Percentiles rank a stretch among this genome's conserved stretches.
Evolutionary conservation across 1,140 invertebrate species (phyloP).

Genomic region (Lepeophtheirus salmonis): DNA sequence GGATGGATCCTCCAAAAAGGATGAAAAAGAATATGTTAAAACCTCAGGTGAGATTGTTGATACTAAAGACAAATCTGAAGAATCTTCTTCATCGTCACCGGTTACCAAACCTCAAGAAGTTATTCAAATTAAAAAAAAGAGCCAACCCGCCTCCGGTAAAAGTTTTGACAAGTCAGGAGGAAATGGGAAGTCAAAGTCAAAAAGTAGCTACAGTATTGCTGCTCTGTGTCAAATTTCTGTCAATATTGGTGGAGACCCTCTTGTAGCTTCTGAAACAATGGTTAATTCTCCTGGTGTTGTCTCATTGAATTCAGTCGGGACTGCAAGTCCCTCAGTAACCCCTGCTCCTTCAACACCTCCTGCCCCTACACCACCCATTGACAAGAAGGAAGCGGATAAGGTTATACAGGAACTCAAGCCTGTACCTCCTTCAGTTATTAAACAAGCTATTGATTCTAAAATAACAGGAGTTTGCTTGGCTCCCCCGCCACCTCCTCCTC

Average conservation of each 20-base stretch:
- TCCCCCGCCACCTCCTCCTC: no score
- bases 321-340: neutral
- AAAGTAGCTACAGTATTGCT: slow-evolving; percentile 17
- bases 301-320: slow-evolving; percentile 14
- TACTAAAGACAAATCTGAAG: no score
- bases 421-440: neutral
- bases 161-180: neutral
- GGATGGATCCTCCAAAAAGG: neutral
- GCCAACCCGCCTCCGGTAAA: neutral
- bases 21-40: neutral
- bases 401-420: slow-evolving; percentile 4
- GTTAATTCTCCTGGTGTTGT: slow-evolving; percentile 13
- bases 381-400: neutral
- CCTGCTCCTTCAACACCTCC: slow-evolving; percentile 7
- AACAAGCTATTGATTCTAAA: no score
- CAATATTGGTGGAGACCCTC: slow-evolving; percentile 9
- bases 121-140: no score
- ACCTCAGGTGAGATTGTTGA: no score
- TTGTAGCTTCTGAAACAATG: neutral
- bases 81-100: no score
- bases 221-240: slow-evolving; percentile 18
- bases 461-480: no score
- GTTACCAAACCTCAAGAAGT: no score
- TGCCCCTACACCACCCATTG: slow-evolving; percentile 2
- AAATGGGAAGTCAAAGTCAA: neutral